Evolutionary conservation across 2,797 vertebrate species (phyloP).

Genomic region (Clarias fuscus): DNA sequence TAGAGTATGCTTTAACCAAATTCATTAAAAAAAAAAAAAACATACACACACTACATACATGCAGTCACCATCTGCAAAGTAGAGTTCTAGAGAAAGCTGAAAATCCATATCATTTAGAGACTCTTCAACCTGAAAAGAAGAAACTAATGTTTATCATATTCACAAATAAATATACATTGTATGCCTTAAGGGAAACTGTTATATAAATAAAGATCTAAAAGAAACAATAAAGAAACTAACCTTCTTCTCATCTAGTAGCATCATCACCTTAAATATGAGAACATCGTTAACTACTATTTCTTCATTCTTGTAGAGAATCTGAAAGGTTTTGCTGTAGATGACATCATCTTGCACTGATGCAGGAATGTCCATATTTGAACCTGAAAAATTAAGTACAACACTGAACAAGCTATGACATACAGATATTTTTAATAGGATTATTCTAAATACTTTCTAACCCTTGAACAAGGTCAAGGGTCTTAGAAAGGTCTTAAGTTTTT

Average conservation of each 20-base stretch:
- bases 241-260: constrained; percentile 96
- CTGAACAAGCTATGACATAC: constrained; percentile 28
- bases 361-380: constrained; percentile 91
- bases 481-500: neutral
- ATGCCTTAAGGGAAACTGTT: neutral
- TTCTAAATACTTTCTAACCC: too few species aligned
- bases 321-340: constrained; percentile 97
- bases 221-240: constrained; percentile 64
- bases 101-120: constrained; percentile 95
- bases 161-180: neutral
- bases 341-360: constrained; percentile 89
- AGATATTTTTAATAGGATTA: neutral
- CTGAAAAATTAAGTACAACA: constrained; percentile 64
- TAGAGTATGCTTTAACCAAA: neutral
- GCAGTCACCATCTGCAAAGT: constrained; percentile 97
- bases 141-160: neutral
- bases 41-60: constrained; percentile 78
- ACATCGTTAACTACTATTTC: constrained; percentile 94
- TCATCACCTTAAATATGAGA: constrained; percentile 96
- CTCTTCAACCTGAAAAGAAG: constrained; percentile 85
- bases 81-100: constrained; percentile 90
- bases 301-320: constrained; percentile 98
- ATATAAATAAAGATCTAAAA: neutral
- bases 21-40: neutral
- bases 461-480: too few species aligned